phyloP scores from a whole-genome alignment of 2,113 vertebrate species.

The Charina bottae region DNA sequence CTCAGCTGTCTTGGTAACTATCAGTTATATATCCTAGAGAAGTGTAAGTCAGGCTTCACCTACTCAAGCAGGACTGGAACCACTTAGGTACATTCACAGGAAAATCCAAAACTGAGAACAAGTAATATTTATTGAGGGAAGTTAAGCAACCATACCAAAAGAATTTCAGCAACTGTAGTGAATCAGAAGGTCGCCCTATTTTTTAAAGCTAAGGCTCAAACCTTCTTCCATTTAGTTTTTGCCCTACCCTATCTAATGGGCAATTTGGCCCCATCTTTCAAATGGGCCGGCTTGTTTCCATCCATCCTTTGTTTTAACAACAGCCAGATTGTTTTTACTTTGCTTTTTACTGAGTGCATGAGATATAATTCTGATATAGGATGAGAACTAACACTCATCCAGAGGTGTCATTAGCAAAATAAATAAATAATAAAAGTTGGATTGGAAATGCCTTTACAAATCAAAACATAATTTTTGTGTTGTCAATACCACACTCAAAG shows the following conservation, averaged over 20 bases:
- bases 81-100: not conserved
- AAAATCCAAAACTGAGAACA: not conserved
- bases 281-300: no score
- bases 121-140: not conserved
- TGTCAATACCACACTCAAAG: no score
- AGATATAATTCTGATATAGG: no score
- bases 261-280: no score
- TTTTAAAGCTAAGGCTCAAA: not conserved
- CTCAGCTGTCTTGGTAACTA: no score
- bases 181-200: not conserved
- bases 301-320: no score
- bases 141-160: not conserved
- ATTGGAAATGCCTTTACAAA: no score
- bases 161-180: not conserved
- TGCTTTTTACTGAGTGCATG: no score
- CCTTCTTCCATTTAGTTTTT: not conserved
- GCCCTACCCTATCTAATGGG: no score
- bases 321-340: no score
- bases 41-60: not conserved
- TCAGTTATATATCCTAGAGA: not conserved
- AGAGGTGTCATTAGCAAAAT: not conserved
- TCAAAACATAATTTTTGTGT: no score
- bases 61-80: not conserved
- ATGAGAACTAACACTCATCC: not conserved
- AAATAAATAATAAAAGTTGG: no score